Conservation (phyloP, 1,140 invertebrate genomes). For the Drosophila dunni region DNA sequence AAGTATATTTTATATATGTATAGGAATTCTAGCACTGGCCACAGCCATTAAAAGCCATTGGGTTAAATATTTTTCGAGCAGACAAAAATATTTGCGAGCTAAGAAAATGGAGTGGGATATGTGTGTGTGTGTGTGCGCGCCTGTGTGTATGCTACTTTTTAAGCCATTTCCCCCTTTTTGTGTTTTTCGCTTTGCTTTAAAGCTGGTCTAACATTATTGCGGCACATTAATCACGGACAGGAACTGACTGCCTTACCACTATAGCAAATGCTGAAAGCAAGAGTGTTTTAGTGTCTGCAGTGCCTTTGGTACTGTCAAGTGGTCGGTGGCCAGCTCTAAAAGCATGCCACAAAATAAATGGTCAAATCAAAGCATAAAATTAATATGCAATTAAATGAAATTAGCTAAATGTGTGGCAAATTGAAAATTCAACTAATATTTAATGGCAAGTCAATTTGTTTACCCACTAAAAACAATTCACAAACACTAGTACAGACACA, state of each 20-base stretch:
- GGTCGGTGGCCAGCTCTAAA: constrained; percentile 49
- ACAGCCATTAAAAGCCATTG: constrained; percentile 70
- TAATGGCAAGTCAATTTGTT: constrained; percentile 76
- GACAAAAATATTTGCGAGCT: constrained; percentile 76
- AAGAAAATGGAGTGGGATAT: constrained; percentile 55
- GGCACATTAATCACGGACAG: constrained; percentile 75
- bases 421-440: constrained; percentile 75
- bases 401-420: constrained; percentile 66
- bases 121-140: constrained; percentile 16
- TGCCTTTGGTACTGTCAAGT: constrained; percentile 60
- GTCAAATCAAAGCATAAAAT: constrained; percentile 55
- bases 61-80: constrained; percentile 75
- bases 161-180: constrained; percentile 56
- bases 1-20: constrained; percentile 33
- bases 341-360: constrained; percentile 60
- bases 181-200: constrained; percentile 55
- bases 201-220: constrained; percentile 72
- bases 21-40: constrained; percentile 52
- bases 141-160: constrained; percentile 61
- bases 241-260: constrained; percentile 55
- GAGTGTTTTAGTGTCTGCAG: constrained; percentile 74
- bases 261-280: constrained; percentile 63
- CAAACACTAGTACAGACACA: background rate
- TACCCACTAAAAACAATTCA: constrained; percentile 19
- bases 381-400: constrained; percentile 78